Base-by-base conservation (phyloP, 1,140 invertebrate genomes). In the Tribolium castaneum region DNA sequence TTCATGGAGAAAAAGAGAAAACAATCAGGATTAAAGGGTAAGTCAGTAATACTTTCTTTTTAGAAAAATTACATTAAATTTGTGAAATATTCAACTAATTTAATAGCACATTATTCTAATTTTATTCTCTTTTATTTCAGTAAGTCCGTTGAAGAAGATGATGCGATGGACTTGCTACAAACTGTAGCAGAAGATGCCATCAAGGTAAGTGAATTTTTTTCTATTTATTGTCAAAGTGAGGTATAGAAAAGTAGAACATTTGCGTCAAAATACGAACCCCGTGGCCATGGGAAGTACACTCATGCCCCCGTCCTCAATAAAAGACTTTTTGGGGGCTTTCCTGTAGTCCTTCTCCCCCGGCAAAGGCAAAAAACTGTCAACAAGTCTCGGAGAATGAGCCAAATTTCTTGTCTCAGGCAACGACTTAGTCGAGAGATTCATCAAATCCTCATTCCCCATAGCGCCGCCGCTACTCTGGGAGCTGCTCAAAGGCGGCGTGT, bases 261-360 rank as follows among this genome's bases (percentile, higher is more conserved):
- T 30, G 25, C 5, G 6, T 52, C 22, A 54, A 71, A 71, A 56
- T 59, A 50, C 13, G 78, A 78, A 83, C 25, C 90, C 90, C 2
- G 89, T 89, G 0, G 89, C 88, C 86, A 92, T 90, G 2, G 90
- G 89, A 12, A 88, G 83, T 6, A 91, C 87, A 35, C 88, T 89
- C 80, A 83, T 87, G n/a, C 90, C 88, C 22, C 90, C 89, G 84
- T 91, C 91, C 82, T 93, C 91, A 81, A 93, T 91, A 59, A 93
- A 91, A 52, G 89, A 90, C 71, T 91, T 91, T n/a, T 88, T 89
- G 4, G 88, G 86, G 4, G 85, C 80, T 13, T 87, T 88, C 78
- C 87, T 86, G n/a, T 88, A 86, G 49, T 89, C 88, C 54, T 91
- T 91, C 70, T 89, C 87, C 1, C 90, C 90, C 52, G 89, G 86